Percentiles rank a stretch among this genome's conserved stretches.
These are phyloP conservation scores for Eupithecia vulgata DNA, from an alignment of 2,888 invertebrate species.

Conservation along the genomic window DNA sequence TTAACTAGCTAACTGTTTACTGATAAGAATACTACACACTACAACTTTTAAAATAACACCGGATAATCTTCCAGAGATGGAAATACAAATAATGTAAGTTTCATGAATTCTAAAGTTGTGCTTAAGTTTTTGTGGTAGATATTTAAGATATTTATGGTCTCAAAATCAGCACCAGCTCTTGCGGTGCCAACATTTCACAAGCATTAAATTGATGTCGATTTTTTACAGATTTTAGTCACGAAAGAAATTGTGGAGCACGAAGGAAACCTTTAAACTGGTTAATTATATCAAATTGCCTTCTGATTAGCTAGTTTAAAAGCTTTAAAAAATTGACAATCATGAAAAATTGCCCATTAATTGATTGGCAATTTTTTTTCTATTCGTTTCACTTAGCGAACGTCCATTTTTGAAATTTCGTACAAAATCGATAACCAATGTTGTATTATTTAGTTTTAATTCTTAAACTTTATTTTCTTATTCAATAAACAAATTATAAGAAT, in stretches of 20 bases:
- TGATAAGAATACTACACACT: neutral
- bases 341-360: neutral
- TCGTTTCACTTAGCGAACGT: neutral
- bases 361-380: neutral
- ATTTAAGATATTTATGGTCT: conserved; percentile 32
- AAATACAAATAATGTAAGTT: neutral
- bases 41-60: neutral
- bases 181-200: conserved; percentile 23
- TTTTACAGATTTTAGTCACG: neutral
- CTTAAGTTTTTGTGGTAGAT: conserved; percentile 29
- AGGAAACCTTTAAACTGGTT: neutral
- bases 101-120: neutral
- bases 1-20: neutral
- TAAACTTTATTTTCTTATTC: conserved; percentile 19
- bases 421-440: neutral
- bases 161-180: conserved; percentile 19
- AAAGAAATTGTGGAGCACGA: too few relatives aligned
- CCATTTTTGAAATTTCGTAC: neutral
- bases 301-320: conserved; percentile 1
- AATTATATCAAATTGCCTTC: conserved; percentile 7
- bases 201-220: neutral
- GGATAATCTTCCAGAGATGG: neutral
- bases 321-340: neutral
- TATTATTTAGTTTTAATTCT: conserved; percentile 35
- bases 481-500: conserved; percentile 31